Evolutionary conservation across 2,888 invertebrate species (phyloP).

Genomic region (Rhyacophila evoluta): DNA sequence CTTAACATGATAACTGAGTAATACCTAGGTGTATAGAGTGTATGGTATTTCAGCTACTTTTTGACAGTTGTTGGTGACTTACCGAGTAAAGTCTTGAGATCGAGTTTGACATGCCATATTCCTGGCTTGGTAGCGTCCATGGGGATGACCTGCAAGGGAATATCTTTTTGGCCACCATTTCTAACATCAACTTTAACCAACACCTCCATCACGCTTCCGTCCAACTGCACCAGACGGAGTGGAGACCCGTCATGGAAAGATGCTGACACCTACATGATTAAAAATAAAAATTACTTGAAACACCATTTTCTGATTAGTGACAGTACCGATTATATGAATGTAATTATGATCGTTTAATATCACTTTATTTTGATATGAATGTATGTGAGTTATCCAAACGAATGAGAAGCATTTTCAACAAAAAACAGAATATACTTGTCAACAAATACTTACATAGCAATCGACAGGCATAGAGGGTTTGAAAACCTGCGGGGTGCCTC

Average conservation of each 20-base stretch:
- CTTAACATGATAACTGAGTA: too few species aligned
- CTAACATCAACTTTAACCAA: conserved; percentile 73
- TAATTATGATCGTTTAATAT: too few species aligned
- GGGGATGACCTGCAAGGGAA: conserved; percentile 73
- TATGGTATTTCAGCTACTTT: too few species aligned
- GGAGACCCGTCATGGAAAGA: conserved; percentile 93
- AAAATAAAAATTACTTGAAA: too few species aligned
- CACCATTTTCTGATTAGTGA: too few species aligned
- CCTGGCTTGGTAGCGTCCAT: conserved; percentile 78
- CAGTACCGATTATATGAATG: too few species aligned
- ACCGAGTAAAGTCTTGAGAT: conserved; percentile 75
- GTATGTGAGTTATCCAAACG: too few species aligned
- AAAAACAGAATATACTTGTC: conserved; percentile 23
- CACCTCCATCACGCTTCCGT: conserved; percentile 76
- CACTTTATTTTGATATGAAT: too few species aligned
- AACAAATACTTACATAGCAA: conserved; percentile 75
- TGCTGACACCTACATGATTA: conserved; percentile 84
- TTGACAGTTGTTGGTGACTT: conserved; percentile 54
- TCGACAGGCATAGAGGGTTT: conserved; percentile 95
- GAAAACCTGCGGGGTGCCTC: conserved; percentile 92
- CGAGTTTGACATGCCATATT: conserved; percentile 86
- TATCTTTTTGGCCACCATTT: conserved; percentile 74
- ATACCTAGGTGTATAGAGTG: too few species aligned
- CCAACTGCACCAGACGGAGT: conserved; percentile 74
- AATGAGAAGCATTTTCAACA: too few species aligned